phyloP scores from a whole-genome alignment of 2,113 vertebrate genomes.

The Lates calcarifer region DNA sequence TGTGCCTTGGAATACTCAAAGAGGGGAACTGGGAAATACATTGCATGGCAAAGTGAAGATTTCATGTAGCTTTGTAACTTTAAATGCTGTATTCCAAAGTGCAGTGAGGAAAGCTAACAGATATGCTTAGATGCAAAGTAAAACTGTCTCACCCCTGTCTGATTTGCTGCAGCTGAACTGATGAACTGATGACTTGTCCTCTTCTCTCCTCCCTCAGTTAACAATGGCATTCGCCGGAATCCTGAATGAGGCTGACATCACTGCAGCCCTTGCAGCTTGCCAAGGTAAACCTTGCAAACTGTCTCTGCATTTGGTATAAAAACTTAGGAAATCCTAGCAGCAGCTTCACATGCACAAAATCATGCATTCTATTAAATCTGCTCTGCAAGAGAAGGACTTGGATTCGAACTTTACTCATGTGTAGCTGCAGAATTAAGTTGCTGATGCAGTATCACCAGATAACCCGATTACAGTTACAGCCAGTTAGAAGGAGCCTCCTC shows the following conservation, averaged over 20 bases:
- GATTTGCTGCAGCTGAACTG: conserved; percentile 35
- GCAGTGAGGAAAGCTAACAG: conserved; percentile 18
- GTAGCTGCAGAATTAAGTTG: not conserved
- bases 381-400: not conserved
- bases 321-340: not conserved
- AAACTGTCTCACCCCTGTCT: conserved; percentile 23
- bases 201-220: conserved; percentile 70
- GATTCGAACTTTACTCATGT: not conserved
- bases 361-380: not conserved
- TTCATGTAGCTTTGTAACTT: conserved; percentile 35
- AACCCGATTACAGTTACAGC: not conserved
- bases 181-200: conserved; percentile 59
- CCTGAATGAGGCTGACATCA: conserved; percentile 85
- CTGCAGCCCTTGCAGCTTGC: conserved; percentile 86
- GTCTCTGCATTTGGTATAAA: not conserved
- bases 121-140: conserved; percentile 27
- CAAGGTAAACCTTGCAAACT: conserved; percentile 75
- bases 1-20: conserved; percentile 64
- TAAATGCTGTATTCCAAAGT: conserved; percentile 13
- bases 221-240: conserved; percentile 84
- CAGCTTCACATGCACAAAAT: not conserved
- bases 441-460: not conserved
- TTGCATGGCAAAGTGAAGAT: conserved; percentile 43
- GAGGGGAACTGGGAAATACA: conserved; percentile 37
- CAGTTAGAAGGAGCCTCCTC: not conserved